These are phyloP conservation scores for Bungarus multicinctus DNA, from an alignment of 2,113 vertebrate genomes.

Conservation along the genomic window DNA sequence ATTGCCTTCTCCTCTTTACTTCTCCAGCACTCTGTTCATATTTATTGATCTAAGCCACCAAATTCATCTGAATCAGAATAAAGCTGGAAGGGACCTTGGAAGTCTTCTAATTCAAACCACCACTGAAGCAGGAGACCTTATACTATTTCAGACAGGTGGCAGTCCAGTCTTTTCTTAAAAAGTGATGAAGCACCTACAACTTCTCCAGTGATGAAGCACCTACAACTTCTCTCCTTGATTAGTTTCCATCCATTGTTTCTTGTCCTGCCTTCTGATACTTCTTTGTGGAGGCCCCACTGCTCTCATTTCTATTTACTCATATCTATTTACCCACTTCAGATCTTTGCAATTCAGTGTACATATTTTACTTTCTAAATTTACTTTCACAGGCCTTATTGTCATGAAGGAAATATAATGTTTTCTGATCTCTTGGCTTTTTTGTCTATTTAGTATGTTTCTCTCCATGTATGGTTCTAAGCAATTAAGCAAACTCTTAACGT, in stretches of 20 bases:
- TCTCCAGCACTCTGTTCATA: neutral
- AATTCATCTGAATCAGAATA: neutral
- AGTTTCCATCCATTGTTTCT: neutral
- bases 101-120: neutral
- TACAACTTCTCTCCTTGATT: neutral
- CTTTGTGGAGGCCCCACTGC: neutral
- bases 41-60: neutral
- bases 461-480: neutral
- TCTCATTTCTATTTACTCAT: neutral
- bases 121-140: neutral
- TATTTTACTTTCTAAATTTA: neutral
- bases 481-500: rapidly evolving
- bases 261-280: neutral
- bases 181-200: neutral
- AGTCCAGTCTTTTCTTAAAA: neutral
- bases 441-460: neutral
- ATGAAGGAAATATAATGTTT: neutral
- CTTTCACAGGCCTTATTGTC: neutral
- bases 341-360: neutral
- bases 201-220: neutral
- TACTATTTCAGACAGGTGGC: neutral
- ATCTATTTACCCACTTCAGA: neutral
- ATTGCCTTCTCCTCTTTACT: neutral
- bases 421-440: neutral
- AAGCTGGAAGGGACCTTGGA: neutral